Conservation (phyloP, 2,888 invertebrate genomes). For the Caenorhabditis panamensis region DNA sequence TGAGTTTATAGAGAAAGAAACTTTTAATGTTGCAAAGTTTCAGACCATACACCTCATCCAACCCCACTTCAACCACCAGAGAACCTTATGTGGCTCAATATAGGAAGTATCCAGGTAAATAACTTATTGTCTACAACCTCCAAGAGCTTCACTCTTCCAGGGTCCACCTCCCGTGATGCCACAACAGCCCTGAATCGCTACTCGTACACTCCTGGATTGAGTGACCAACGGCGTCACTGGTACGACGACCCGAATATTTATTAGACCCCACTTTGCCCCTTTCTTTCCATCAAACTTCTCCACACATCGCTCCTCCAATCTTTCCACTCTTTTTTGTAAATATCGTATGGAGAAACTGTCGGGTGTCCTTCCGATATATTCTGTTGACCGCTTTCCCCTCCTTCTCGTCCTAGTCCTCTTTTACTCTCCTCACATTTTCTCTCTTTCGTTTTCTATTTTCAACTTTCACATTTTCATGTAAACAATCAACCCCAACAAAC, state of each 20-base stretch:
- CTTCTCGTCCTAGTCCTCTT: slow-evolving; percentile 34
- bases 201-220: slow-evolving; percentile 71
- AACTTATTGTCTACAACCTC: no score
- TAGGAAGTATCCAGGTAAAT: slow-evolving; percentile 67
- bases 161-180: slow-evolving; percentile 62
- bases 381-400: background rate
- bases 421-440: slow-evolving; percentile 29
- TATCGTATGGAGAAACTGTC: slow-evolving; percentile 55
- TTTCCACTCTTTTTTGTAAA: slow-evolving; percentile 49
- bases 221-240: slow-evolving; percentile 71
- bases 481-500: slow-evolving; percentile 2
- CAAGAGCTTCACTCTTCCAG: no score
- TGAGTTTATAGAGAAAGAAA: slow-evolving; percentile 15
- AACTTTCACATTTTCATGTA: background rate
- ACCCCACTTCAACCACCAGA: slow-evolving; percentile 43
- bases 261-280: slow-evolving; percentile 33
- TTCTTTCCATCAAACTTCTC: background rate
- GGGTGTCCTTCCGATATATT: slow-evolving; percentile 50
- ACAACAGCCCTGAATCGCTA: slow-evolving; percentile 68
- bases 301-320: slow-evolving; percentile 29
- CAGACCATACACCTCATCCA: slow-evolving; percentile 54
- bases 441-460: slow-evolving; percentile 28
- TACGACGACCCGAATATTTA: slow-evolving; percentile 72
- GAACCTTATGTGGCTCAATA: slow-evolving; percentile 71
- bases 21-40: slow-evolving; percentile 12